Percentiles rank a stretch among this genome's conserved stretches.
These are phyloP conservation scores for Toxostoma redivivum DNA, from an alignment of 2,113 vertebrate species.

Conservation along the genomic window DNA sequence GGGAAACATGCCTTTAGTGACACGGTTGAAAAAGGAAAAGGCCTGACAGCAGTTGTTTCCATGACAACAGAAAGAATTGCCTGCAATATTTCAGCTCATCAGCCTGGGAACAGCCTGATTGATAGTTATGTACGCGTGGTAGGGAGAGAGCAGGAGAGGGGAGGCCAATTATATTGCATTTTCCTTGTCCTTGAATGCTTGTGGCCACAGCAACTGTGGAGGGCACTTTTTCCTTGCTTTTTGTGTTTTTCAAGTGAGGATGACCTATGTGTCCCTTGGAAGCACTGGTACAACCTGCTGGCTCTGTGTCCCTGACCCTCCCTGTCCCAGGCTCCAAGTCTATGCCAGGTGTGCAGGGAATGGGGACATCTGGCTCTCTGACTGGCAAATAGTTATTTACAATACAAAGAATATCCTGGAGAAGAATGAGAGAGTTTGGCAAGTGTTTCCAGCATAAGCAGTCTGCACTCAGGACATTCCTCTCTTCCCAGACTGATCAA, in stretches of 20 bases:
- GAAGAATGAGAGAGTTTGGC: not conserved
- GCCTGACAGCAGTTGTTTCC: slow-evolving; percentile 60
- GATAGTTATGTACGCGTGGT: slow-evolving; percentile 5
- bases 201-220: not conserved
- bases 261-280: not conserved
- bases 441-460: fast-evolving
- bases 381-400: not conserved
- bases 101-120: slow-evolving; percentile 46
- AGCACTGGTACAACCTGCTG: not conserved
- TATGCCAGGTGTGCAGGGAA: fast-evolving
- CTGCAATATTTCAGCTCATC: slow-evolving; percentile 60
- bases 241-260: not conserved
- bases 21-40: slow-evolving; percentile 24
- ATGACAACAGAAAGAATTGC: slow-evolving; percentile 68
- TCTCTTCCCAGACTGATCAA: not conserved
- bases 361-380: not conserved
- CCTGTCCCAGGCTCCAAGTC: not conserved
- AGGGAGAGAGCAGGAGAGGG: not conserved
- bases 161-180: slow-evolving; percentile 10
- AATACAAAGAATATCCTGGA: not conserved
- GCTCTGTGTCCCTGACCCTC: not conserved
- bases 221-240: not conserved
- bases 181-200: slow-evolving; percentile 13
- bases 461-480: fast-evolving
- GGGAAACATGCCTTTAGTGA: slow-evolving; percentile 38